Conservation (phyloP, 1,140 invertebrate genomes). For the Rhagoletis zephyria region DNA sequence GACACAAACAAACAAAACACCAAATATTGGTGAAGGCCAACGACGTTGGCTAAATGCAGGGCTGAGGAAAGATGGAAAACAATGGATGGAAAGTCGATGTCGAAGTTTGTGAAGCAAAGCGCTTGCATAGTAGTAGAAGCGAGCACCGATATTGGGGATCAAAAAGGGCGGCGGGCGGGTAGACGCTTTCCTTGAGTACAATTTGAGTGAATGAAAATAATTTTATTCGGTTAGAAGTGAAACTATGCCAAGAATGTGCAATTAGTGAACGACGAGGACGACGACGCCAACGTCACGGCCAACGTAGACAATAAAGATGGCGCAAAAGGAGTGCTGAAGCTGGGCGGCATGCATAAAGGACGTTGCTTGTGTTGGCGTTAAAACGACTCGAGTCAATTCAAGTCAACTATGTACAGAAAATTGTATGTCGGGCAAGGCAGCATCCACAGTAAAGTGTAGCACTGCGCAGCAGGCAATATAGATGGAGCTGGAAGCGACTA, state of each 20-base stretch:
- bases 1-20: not conserved
- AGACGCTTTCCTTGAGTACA: conserved; percentile 12
- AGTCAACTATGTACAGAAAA: not conserved
- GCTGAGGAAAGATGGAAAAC: conserved; percentile 4
- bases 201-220: conserved; percentile 61
- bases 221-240: conserved; percentile 74
- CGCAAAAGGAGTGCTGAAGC: not conserved
- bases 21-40: conserved; percentile 46
- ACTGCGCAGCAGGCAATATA: not conserved
- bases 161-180: not conserved
- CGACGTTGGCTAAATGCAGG: not conserved
- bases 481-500: not conserved
- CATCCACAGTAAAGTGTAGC: not conserved
- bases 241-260: conserved; percentile 92
- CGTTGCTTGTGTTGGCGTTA: not conserved
- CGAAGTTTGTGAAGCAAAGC: not conserved
- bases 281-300: not conserved
- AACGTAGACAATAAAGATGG: conserved; percentile 14
- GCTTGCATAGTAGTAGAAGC: not conserved
- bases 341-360: not conserved
- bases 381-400: not conserved
- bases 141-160: not conserved
- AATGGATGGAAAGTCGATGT: conserved; percentile 15
- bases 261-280: conserved; percentile 79
- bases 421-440: not conserved